phyloP scores from a whole-genome alignment of 2,888 invertebrate species.

The Syrista parreyssii region DNA sequence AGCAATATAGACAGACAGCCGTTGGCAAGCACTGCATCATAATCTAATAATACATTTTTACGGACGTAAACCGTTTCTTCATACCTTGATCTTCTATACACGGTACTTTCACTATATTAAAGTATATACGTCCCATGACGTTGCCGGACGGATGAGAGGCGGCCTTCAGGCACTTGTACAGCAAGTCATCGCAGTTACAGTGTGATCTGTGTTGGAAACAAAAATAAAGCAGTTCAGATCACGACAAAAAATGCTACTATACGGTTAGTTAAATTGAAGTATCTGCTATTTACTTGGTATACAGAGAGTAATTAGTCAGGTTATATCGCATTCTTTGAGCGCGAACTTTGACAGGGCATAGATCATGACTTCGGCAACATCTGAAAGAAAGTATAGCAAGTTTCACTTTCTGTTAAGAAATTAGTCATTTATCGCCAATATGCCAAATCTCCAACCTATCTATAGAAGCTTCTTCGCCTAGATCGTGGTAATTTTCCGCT shows the following conservation, averaged over 20 bases:
- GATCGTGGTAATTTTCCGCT: slow-evolving; percentile 84
- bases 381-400: slow-evolving; percentile 37
- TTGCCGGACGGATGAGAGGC: slow-evolving; percentile 78
- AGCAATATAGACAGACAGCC: background rate
- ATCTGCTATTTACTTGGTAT: slow-evolving; percentile 75
- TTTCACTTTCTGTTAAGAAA: background rate
- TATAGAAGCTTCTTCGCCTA: slow-evolving; percentile 75
- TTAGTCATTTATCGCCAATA: background rate
- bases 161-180: slow-evolving; percentile 83
- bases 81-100: slow-evolving; percentile 73
- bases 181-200: slow-evolving; percentile 86
- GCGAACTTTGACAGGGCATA: slow-evolving; percentile 85
- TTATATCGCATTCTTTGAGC: slow-evolving; percentile 81
- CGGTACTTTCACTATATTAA: slow-evolving; percentile 82
- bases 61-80: slow-evolving; percentile 23
- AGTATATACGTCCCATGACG: slow-evolving; percentile 86
- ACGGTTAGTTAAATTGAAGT: background rate
- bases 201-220: slow-evolving; percentile 73
- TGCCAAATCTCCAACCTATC: slow-evolving; percentile 47
- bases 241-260: slow-evolving; percentile 8
- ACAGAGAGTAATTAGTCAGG: slow-evolving; percentile 84
- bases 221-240: background rate
- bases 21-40: background rate
- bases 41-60: slow-evolving; percentile 4
- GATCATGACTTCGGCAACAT: slow-evolving; percentile 91